phyloP scores from a whole-genome alignment of 2,797 vertebrate species.

The Columba guinea region DNA sequence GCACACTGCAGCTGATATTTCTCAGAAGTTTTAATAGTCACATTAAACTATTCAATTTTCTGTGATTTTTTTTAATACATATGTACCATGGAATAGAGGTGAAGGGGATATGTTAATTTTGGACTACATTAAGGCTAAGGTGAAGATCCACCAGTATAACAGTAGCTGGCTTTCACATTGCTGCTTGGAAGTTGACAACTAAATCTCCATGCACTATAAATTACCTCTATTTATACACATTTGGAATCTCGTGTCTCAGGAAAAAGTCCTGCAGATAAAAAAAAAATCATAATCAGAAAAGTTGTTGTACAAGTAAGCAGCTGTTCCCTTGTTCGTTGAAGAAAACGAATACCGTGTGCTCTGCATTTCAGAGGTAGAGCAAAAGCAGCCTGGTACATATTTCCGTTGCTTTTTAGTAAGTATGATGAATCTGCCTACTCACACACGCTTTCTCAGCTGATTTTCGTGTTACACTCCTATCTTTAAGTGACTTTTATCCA shows the following conservation, averaged over 20 bases:
- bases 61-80: neutral
- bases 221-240: neutral
- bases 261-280: neutral
- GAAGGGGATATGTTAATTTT: neutral
- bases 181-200: neutral
- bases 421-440: neutral
- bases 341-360: neutral
- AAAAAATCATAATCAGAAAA: neutral
- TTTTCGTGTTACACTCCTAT: neutral
- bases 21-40: neutral
- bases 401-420: neutral
- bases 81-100: neutral
- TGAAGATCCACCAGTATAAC: neutral
- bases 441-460: neutral
- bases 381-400: neutral
- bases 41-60: neutral
- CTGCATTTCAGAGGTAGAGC: neutral
- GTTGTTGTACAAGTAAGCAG: neutral
- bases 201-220: neutral
- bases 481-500: neutral
- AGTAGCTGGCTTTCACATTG: neutral
- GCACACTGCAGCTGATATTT: neutral
- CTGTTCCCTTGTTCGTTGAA: neutral
- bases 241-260: neutral
- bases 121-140: neutral